Percentiles rank a stretch among this genome's conserved stretches.
These are phyloP conservation scores for Stenopsyche tienmushanensis DNA, from an alignment of 1,140 invertebrate genomes.

Conservation along the genomic window DNA sequence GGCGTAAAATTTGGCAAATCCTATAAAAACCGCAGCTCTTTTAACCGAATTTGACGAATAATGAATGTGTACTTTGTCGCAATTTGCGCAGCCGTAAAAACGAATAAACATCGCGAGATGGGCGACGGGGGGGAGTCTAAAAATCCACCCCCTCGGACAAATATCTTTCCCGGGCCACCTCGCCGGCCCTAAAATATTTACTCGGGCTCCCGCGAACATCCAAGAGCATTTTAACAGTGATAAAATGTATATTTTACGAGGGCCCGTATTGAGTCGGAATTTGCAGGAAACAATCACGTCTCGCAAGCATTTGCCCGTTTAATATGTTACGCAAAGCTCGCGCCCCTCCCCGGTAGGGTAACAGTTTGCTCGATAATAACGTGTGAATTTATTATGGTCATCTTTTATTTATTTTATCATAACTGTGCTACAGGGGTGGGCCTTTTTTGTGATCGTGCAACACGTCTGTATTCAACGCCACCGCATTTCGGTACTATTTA, in stretches of 20 bases:
- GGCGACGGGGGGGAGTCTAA: too few species aligned
- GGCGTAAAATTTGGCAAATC: background rate
- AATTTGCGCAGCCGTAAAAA: constrained; percentile 18
- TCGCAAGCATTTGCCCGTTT: background rate
- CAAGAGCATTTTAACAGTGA: background rate
- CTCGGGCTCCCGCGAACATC: background rate
- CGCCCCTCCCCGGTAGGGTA: too few species aligned
- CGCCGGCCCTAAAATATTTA: constrained; percentile 14
- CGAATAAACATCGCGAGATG: constrained; percentile 18
- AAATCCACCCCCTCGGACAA: background rate
- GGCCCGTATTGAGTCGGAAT: constrained; percentile 8
- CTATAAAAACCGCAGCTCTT: constrained; percentile 10
- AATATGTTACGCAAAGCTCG: too few species aligned
- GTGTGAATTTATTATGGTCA: background rate
- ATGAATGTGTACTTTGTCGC: constrained; percentile 20
- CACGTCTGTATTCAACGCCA: too few species aligned
- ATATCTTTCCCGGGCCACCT: background rate
- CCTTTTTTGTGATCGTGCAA: background rate
- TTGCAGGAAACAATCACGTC: constrained; percentile 8
- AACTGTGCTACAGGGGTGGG: background rate
- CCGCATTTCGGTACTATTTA: too few species aligned
- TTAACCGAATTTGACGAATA: constrained; percentile 21
- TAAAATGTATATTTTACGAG: constrained; percentile 3
- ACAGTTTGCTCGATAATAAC: background rate
- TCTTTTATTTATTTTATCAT: background rate